These are phyloP conservation scores for Acromyrmex heyeri DNA, from an alignment of 1,140 invertebrate genomes.

Conservation along the genomic window DNA sequence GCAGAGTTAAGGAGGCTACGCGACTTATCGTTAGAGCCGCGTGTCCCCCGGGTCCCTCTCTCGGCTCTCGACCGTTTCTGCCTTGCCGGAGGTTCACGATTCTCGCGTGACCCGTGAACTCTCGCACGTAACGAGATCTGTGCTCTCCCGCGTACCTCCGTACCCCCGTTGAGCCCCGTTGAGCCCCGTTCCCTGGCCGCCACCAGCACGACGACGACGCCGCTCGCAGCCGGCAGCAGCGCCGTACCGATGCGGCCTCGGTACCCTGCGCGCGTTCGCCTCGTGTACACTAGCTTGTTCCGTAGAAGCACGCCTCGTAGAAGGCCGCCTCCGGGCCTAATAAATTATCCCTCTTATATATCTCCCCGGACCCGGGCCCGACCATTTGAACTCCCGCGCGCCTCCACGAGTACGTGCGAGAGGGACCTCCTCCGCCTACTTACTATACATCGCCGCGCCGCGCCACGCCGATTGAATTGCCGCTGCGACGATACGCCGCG, in stretches of 20 bases:
- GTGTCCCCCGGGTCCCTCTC: constrained; percentile 58
- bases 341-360: constrained; percentile 82
- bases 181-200: constrained; percentile 6
- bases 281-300: constrained; percentile 60
- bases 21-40: constrained; percentile 73
- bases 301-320: constrained; percentile 69
- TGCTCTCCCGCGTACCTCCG: constrained; percentile 52
- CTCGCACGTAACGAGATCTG: constrained; percentile 81
- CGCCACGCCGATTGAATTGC: constrained; percentile 12
- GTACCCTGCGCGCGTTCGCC: constrained; percentile 46
- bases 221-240: constrained; percentile 57
- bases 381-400: constrained; percentile 77
- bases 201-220: constrained; percentile 53
- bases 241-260: constrained; percentile 58
- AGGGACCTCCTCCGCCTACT: constrained; percentile 33
- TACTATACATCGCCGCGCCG: constrained; percentile 40
- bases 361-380: constrained; percentile 65
- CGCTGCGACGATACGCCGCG: background rate
- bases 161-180: constrained; percentile 6
- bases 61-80: constrained; percentile 60
- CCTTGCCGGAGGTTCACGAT: constrained; percentile 76
- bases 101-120: constrained; percentile 82
- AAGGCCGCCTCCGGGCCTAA: constrained; percentile 77
- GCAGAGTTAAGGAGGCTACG: constrained; percentile 61
- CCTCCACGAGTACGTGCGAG: constrained; percentile 65